These are phyloP conservation scores for Troides aeacus DNA, from an alignment of 2,888 invertebrate genomes.

Conservation along the genomic window DNA sequence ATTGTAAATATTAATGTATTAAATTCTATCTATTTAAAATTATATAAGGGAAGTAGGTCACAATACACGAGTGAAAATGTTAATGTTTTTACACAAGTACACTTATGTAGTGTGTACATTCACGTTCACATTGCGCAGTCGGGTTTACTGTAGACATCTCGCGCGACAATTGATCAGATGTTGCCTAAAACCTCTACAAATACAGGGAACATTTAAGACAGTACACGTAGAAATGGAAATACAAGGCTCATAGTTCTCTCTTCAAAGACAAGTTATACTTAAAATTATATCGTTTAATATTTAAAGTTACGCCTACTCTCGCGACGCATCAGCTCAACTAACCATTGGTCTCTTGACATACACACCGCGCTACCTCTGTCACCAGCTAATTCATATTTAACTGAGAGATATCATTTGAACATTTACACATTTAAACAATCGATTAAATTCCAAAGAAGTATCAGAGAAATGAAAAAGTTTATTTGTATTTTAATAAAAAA, in stretches of 20 bases:
- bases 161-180: conserved; percentile 47
- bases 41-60: conserved; percentile 19
- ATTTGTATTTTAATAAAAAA: not conserved
- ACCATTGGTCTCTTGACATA: conserved; percentile 13
- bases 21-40: conserved; percentile 27
- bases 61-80: conserved; percentile 20
- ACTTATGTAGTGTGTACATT: conserved; percentile 21
- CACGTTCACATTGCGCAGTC: not conserved
- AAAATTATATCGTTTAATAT: conserved; percentile 25
- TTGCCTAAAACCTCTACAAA: conserved; percentile 65
- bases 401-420: not conserved
- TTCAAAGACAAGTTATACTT: conserved; percentile 30
- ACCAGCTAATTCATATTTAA: too few species aligned
- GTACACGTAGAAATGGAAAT: conserved; percentile 44
- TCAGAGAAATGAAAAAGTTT: too few species aligned
- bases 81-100: conserved; percentile 11
- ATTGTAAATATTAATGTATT: conserved; percentile 18
- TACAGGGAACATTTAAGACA: conserved; percentile 45
- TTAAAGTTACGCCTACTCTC: conserved; percentile 31
- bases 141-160: conserved; percentile 26
- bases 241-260: conserved; percentile 51
- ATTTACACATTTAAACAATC: not conserved
- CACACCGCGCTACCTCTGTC: too few species aligned
- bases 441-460: too few species aligned
- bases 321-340: not conserved